Evolutionary conservation across 2,113 vertebrate species (phyloP).

Genomic region (Nothocercus nigrocapillus): DNA sequence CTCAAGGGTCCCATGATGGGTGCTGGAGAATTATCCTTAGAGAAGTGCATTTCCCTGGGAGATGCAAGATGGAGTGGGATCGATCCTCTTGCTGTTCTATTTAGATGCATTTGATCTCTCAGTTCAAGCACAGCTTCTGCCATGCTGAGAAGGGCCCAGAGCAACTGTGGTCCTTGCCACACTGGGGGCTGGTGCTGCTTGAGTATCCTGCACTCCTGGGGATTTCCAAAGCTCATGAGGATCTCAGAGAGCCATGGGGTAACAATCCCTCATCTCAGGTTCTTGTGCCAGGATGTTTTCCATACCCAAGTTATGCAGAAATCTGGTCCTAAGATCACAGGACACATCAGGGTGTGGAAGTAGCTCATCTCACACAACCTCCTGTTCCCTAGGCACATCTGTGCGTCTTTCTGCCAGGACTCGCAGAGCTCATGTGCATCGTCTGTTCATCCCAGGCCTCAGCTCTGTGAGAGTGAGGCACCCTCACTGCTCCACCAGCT

Average conservation of each 20-base stretch:
- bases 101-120: not conserved
- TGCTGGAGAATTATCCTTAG: not conserved
- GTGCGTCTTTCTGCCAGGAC: not conserved
- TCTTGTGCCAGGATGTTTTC: not conserved
- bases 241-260: not conserved
- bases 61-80: not conserved
- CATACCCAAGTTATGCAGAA: not conserved
- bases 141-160: not conserved
- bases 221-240: not conserved
- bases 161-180: not conserved
- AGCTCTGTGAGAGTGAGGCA: rapidly evolving
- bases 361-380: rapidly evolving
- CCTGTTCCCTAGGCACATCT: rapidly evolving
- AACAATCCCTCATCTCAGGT: not conserved
- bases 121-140: not conserved
- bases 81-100: not conserved
- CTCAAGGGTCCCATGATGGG: no score
- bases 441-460: not conserved
- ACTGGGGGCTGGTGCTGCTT: not conserved
- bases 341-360: not conserved
- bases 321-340: not conserved
- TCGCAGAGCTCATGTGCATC: rapidly evolving
- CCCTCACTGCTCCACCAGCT: not conserved
- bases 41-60: not conserved
- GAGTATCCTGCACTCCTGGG: not conserved